Base-by-base conservation (phyloP, 2,797 vertebrate species). In the Anomalospiza imberbis region DNA sequence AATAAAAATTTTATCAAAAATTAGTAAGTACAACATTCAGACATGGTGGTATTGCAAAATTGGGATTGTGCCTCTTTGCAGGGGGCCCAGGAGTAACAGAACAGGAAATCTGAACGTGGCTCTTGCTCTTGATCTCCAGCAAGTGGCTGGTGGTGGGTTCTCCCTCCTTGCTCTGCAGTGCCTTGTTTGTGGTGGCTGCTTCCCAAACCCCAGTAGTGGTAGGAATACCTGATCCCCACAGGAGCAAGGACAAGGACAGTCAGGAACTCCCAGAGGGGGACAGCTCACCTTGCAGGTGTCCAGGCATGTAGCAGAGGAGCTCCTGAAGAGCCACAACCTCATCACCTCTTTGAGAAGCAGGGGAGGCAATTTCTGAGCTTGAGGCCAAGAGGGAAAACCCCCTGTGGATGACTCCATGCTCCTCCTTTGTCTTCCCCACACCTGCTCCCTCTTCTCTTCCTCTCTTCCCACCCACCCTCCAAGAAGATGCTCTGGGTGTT, bases 401-500 rank as follows among this genome's bases (percentile, higher is more conserved):
- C 15, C 26, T 34, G 29, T 28, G 40, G 55, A 7, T 44, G 32
- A 38, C 65, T 82, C 68, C 67, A 3, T 67, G 6, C 61, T 84
- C 79, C 71, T 80, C 80, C 60, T 81, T 93, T 79, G 83, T 91
- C 68, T 57, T 82, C 85, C 63, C 67, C 95, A 91, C 93, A 94
- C 96, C 95, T 96, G 85, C 93, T 93, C 50, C 63, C 74, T 90
- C 47, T 63, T 42, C 72, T 26, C 62, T 79, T 48, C 93, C 13
- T 1, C 44, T 73, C 38, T 87, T 66, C 85, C 75, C 53, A 31
- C 66, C 42, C 58, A 4, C n/a, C 54, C 94, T 84, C 72, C 45
- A 38, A 47, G 92, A 94, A 90, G 92, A 88, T 40, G 78, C 97
- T 91, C 87, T 68, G 78, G 90, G 96, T 94, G 95, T 84, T 93